Conservation (phyloP, 2,888 invertebrate species). For the Megamerina dolium region DNA sequence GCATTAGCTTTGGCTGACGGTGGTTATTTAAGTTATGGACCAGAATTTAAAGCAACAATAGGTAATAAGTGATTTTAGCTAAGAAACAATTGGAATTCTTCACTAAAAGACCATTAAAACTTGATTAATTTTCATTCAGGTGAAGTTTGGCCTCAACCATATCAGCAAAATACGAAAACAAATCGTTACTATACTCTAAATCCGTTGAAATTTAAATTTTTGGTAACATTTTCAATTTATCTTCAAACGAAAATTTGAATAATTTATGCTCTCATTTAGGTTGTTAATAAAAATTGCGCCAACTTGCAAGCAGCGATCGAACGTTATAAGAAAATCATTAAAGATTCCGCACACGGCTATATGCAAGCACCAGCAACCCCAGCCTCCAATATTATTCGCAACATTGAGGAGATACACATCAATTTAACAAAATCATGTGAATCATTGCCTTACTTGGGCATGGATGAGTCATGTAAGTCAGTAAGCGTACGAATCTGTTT, state of each 20-base stretch:
- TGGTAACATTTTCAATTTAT: conserved; percentile 49
- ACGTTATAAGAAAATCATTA: conserved; percentile 53
- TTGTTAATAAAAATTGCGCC: conserved; percentile 51
- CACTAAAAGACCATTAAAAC: not conserved
- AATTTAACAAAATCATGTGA: conserved; percentile 59
- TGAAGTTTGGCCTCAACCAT: conserved; percentile 66
- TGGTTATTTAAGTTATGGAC: conserved; percentile 34
- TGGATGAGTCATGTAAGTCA: conserved; percentile 72
- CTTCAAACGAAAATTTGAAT: too few species aligned
- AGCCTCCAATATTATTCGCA: conserved; percentile 39
- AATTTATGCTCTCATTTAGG: conserved; percentile 41
- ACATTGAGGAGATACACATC: conserved; percentile 54
- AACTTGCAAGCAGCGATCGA: conserved; percentile 54
- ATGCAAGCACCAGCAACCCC: conserved; percentile 18
- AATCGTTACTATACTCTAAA: conserved; percentile 51
- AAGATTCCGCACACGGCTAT: conserved; percentile 21
- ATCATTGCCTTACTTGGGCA: conserved; percentile 58
- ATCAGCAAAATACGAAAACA: conserved; percentile 50
- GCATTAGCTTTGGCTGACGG: conserved; percentile 1
- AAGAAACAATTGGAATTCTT: not conserved
- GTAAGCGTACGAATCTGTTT: conserved; percentile 2
- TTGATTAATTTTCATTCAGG: conserved; percentile 43
- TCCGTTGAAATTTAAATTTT: conserved; percentile 52
- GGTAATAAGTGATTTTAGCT: conserved; percentile 17
- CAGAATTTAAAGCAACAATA: conserved; percentile 24